Evolutionary conservation across 2,888 invertebrate genomes (phyloP), one percentile per base, ranked within the genome.

Genomic region (Tinea trinotella): DNA sequence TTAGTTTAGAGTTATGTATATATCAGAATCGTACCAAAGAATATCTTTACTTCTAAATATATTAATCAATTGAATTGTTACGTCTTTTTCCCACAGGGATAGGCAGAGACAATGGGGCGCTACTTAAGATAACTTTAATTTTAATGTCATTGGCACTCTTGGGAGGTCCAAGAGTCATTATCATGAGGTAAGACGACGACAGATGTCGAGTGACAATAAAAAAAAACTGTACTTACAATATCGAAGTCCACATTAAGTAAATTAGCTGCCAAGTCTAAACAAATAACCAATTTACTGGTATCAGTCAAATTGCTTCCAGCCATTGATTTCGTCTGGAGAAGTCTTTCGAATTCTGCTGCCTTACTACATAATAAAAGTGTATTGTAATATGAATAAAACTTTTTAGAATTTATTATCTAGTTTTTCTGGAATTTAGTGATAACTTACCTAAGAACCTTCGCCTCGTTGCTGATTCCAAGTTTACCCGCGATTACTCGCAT

Each of bases 261-360:
- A 6, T 68, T 63, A 3, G 89, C 82, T 24, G 90, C 90, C 46
- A 91, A 66, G 64, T 91, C 90, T 24, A 90, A 68, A 59, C 90
- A 90, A 49, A 91, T 72, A 0, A 90, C 85, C 19, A 85, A 80
- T 74, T 89, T 90, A 3, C 88, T 87, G 7, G 87, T 87, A 57
- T 90, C 90, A 56, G 87, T 88, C 44, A 91, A 68, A 40, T 76
- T 78, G 55, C 68, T 76, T 4, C 76, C 76, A 0, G 79, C 70
- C 12, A 71, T 67, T 0, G 73, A 71, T 61, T 87, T 88, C 0
- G 76, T 76, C 61, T 86, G 82, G 19, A 88, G 64, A 0, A 88
- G 67, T 24, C 88, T 68, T 35, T 87, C 76, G 57, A 79, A 85
- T 61, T 88, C 88, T 1, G 84, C 84, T 18, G 87, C 86, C 75